phyloP scores from a whole-genome alignment of 2,888 invertebrate species.

The Luperina testacea region DNA sequence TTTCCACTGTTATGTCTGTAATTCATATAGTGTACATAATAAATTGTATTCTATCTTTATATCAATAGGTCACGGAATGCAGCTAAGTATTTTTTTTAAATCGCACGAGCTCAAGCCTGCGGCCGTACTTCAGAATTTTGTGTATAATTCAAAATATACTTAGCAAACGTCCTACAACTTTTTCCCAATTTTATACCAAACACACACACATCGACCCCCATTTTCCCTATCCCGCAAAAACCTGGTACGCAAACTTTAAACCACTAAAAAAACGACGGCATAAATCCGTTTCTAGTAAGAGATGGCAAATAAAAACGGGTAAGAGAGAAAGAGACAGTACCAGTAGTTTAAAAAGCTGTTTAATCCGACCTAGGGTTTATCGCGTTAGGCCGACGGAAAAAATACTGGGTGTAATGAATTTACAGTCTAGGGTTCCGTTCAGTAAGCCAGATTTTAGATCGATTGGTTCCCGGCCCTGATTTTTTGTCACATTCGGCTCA shows the following conservation, averaged over 20 bases:
- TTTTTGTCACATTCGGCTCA: neutral
- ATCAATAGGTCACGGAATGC: neutral
- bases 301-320: slow-evolving; percentile 29
- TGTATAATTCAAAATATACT: slow-evolving; percentile 15
- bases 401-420: slow-evolving; percentile 57
- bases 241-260: slow-evolving; percentile 53
- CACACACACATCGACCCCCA: slow-evolving; percentile 13
- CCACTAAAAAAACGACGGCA: slow-evolving; percentile 55
- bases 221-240: slow-evolving; percentile 35
- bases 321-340: slow-evolving; percentile 47
- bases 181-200: slow-evolving; percentile 37
- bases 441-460: slow-evolving; percentile 14
- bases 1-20: neutral
- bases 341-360: slow-evolving; percentile 68
- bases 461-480: slow-evolving; percentile 5
- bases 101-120: neutral
- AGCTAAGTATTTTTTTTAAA: neutral
- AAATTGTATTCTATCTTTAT: neutral
- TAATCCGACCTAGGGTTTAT: slow-evolving; percentile 71
- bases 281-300: slow-evolving; percentile 48
- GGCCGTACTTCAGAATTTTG: neutral
- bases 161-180: slow-evolving; percentile 14
- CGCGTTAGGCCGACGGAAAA: slow-evolving; percentile 67
- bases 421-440: slow-evolving; percentile 52
- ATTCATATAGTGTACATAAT: neutral